phyloP scores from a whole-genome alignment of 1,140 invertebrate species.

The Papilio machaon region DNA sequence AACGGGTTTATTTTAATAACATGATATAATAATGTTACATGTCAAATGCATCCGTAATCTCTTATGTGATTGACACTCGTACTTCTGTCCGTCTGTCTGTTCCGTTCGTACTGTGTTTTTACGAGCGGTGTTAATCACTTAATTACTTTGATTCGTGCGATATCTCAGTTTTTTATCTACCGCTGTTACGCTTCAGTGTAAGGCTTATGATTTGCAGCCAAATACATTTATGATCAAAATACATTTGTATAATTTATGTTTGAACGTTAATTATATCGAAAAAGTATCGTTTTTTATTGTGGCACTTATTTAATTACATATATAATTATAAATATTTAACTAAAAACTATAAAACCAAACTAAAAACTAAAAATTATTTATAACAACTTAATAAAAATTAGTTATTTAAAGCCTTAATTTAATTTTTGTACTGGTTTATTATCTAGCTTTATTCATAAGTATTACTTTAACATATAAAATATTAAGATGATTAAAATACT shows the following conservation, averaged over 20 bases:
- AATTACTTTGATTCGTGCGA: constrained; percentile 40
- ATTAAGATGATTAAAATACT: neutral
- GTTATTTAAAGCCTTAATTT: too few species aligned
- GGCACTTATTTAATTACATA: neutral
- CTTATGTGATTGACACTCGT: constrained; percentile 29
- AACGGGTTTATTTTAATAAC: constrained; percentile 37
- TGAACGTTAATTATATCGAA: neutral
- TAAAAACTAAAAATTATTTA: too few species aligned
- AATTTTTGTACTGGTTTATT: too few species aligned
- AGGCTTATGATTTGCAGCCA: constrained; percentile 12
- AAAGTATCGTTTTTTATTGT: neutral
- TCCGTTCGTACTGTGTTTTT: constrained; percentile 36
- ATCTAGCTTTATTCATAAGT: neutral
- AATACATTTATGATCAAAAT: neutral
- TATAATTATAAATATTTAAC: neutral
- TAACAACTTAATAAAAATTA: too few species aligned
- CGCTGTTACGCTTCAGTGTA: constrained; percentile 26
- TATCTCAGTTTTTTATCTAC: constrained; percentile 37
- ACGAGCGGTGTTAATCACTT: constrained; percentile 38
- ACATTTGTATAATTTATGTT: neutral
- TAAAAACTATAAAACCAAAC: too few species aligned
- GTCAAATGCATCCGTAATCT: constrained; percentile 38
- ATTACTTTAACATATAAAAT: neutral
- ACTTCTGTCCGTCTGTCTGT: constrained; percentile 36
- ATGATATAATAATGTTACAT: constrained; percentile 39